Evolutionary conservation across 2,113 vertebrate genomes (phyloP).

Genomic region (Emydocephalus ijimae): DNA sequence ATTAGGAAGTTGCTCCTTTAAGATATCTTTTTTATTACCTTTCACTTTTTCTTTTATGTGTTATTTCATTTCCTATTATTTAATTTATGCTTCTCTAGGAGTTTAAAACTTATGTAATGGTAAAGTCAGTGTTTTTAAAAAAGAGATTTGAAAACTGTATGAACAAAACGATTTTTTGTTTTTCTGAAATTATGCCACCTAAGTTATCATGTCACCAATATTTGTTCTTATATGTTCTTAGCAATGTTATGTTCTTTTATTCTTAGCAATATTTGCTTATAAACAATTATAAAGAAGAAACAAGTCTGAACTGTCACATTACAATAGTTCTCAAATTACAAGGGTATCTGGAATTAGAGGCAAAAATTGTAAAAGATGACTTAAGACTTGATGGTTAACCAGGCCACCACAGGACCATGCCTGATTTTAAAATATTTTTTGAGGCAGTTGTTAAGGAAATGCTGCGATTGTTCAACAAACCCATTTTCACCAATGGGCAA

Average conservation of each 20-base stretch:
- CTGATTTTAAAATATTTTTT: background rate
- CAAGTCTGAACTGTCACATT: background rate
- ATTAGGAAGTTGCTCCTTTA: background rate
- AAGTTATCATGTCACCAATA: slow-evolving; percentile 22
- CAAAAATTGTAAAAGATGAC: background rate
- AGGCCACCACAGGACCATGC: background rate
- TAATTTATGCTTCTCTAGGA: background rate
- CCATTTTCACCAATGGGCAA: background rate
- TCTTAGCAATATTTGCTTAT: background rate
- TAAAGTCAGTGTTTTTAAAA: background rate
- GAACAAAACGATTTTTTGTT: slow-evolving; percentile 26
- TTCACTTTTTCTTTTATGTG: background rate
- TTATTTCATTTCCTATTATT: background rate
- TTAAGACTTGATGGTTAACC: background rate
- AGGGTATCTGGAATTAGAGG: background rate
- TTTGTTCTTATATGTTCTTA: slow-evolving; percentile 23
- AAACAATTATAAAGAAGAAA: slow-evolving; percentile 10
- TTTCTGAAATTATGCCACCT: slow-evolving; percentile 35
- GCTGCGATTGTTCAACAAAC: too few species aligned
- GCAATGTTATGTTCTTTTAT: too few species aligned
- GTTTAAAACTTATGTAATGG: background rate
- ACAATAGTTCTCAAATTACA: background rate
- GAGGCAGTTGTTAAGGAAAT: background rate
- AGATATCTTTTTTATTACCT: background rate
- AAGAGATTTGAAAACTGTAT: background rate